phyloP scores from a whole-genome alignment of 2,888 invertebrate species.

The Leptopilina syphax region DNA sequence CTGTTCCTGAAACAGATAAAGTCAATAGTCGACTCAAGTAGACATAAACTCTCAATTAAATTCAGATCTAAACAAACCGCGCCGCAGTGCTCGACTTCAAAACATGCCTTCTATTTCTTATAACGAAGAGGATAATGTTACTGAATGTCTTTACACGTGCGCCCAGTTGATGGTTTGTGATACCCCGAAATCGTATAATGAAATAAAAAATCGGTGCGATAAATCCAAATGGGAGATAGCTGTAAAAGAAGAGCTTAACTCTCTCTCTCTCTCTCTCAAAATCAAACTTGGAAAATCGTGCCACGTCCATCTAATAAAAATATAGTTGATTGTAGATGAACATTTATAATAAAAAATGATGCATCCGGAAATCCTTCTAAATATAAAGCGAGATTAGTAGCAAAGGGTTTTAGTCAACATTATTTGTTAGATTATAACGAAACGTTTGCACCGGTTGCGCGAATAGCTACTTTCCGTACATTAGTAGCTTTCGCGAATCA shows the following conservation, averaged over 20 bases:
- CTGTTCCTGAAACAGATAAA: conserved; percentile 14
- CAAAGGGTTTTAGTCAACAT: too few species aligned
- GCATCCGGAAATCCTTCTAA: too few species aligned
- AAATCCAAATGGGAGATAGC: conserved; percentile 47
- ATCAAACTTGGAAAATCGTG: conserved; percentile 48
- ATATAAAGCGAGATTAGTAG: too few species aligned
- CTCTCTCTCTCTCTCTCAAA: conserved; percentile 41
- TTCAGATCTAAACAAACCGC: conserved; percentile 14
- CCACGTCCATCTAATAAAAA: conserved; percentile 30
- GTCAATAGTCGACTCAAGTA: background rate
- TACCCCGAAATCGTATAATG: conserved; percentile 45
- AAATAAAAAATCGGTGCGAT: conserved; percentile 47
- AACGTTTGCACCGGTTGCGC: too few species aligned
- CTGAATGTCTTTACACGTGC: conserved; percentile 40
- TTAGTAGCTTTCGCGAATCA: too few species aligned
- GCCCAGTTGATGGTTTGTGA: conserved; percentile 47
- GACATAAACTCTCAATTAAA: background rate
- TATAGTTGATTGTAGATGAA: too few species aligned
- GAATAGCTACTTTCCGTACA: too few species aligned
- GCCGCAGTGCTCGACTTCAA: conserved; percentile 26
- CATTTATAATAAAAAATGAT: too few species aligned
- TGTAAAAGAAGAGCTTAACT: conserved; percentile 49
- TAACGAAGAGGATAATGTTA: conserved; percentile 32
- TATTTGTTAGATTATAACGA: too few species aligned
- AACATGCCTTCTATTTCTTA: conserved; percentile 22